Evolutionary conservation across 2,888 invertebrate species (phyloP), one percentile per base, ranked within the genome.

Genomic region (Aricia artaxerxes): DNA sequence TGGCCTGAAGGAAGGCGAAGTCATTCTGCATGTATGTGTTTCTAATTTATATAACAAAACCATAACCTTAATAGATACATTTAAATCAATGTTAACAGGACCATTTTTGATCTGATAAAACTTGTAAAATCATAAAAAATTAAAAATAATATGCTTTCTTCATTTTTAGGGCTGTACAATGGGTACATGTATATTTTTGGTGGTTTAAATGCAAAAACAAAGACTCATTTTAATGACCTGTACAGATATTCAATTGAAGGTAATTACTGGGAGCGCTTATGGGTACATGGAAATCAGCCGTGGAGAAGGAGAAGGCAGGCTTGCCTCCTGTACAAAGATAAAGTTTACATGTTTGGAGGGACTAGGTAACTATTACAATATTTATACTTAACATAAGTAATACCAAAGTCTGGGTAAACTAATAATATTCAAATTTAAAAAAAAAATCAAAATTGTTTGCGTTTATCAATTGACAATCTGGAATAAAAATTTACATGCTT

Each of bases 341-440:
- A 96, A 86, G 95, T 98, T 84, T 98, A 96, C 89, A 92, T 98
- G 79, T 99, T 99, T 94, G 98, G 98, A 76, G 99, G 99, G 69
- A 98, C 98, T 79, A 98, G 98, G 97, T 97, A 90, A 86, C 9
- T 78, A n/a, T n/a, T 72, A 72, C 16, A 40, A 35, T 35, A 35
- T 73, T 9, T 35, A 35, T n/a, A 60, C 2, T n/a, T n/a, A 60
- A 60, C n/a, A 60, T 61, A 61, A 61, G 31, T 61, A 61, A 24
- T 61, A 5, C 44, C 7, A 44, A 44, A 44, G 44, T 44, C 44
- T 44, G 44, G 9, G 44, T 44, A 7, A 44, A 44, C 7, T 44
- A 9, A 44, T 44, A 44, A 1, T 9, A 44, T 44, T 49, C 49
- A 49, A 49, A 44, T 44, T 40, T 5, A 5, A 40, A 40, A 40